These are phyloP conservation scores for Emberiza fucata DNA, from an alignment of 2,113 vertebrate species.

Conservation along the genomic window DNA sequence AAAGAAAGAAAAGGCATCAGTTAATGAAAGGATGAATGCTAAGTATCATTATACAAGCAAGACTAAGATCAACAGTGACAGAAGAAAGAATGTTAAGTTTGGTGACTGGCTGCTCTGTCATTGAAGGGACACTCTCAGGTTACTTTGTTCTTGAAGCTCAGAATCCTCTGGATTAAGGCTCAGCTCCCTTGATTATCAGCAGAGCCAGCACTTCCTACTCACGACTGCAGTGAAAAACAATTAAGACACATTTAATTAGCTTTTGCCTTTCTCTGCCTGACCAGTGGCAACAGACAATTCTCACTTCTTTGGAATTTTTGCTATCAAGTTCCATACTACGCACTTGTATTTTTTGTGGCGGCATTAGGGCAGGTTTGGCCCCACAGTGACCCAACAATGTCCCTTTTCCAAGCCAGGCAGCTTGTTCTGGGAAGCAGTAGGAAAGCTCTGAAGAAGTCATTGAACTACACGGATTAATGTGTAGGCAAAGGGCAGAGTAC, in stretches of 20 bases:
- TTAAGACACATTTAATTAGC: not conserved
- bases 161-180: not conserved
- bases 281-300: not conserved
- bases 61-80: conserved; percentile 63
- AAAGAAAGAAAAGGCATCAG: conserved; percentile 72
- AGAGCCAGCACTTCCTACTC: not conserved
- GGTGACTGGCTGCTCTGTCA: not conserved
- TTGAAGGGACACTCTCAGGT: conserved; percentile 46
- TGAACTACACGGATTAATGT: not conserved
- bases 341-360: not conserved
- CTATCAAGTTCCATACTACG: accelerated
- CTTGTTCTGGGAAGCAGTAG: conserved; percentile 44
- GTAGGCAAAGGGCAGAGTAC: conserved; percentile 33
- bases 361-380: not conserved
- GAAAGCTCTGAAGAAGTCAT: conserved; percentile 32
- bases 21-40: conserved; percentile 63
- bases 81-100: conserved; percentile 21
- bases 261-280: not conserved
- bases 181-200: not conserved
- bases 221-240: not conserved
- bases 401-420: conserved; percentile 19
- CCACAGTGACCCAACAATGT: conserved; percentile 37
- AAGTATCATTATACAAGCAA: conserved; percentile 38
- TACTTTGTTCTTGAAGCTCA: not conserved
- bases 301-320: not conserved